Evolutionary conservation across 2,888 invertebrate genomes (phyloP).

Genomic region (Callosobruchus maculatus): DNA sequence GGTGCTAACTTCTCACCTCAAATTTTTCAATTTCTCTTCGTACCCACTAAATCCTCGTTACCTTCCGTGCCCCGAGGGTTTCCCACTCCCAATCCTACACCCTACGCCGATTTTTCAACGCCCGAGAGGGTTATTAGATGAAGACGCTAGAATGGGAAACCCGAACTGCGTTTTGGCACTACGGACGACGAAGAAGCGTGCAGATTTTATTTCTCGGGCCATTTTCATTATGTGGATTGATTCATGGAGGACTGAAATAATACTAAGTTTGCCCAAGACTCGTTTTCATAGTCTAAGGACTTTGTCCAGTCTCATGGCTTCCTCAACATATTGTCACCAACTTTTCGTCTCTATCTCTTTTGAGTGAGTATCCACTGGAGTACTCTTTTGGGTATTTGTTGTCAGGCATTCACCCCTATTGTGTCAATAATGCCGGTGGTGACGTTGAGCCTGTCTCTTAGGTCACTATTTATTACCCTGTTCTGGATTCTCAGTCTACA

Average conservation of each 20-base stretch:
- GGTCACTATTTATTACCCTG: no score
- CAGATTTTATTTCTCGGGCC: not conserved
- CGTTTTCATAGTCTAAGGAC: no score
- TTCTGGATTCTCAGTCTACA: no score
- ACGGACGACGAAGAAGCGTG: no score
- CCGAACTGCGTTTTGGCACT: not conserved
- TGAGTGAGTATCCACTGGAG: no score
- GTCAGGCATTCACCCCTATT: no score
- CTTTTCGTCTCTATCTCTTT: no score
- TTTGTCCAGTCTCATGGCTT: no score
- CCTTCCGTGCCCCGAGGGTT: not conserved
- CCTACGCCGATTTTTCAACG: not conserved
- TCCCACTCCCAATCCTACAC: not conserved
- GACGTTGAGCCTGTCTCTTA: no score
- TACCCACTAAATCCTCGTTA: not conserved
- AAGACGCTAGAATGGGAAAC: not conserved
- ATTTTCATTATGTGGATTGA: not conserved
- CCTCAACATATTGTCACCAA: no score
- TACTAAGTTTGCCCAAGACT: not conserved
- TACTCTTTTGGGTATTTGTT: no score
- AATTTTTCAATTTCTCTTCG: not conserved
- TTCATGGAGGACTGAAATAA: not conserved
- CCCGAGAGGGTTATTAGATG: not conserved
- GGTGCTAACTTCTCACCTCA: not conserved
- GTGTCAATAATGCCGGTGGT: no score